Conservation (phyloP, 2,888 invertebrate genomes). For the Synanthedon vespiformis region DNA sequence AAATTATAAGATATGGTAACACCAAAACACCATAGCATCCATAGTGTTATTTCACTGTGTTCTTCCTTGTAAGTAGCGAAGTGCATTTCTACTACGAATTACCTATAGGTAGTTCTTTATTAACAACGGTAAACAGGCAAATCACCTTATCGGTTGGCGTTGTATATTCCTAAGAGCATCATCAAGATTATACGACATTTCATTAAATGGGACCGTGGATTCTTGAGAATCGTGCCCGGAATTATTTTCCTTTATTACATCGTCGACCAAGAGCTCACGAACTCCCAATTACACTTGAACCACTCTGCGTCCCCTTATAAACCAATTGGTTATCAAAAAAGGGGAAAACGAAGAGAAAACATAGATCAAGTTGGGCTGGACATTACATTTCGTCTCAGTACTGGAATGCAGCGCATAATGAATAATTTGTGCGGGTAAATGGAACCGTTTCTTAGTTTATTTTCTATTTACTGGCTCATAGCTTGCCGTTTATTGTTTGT, state of each 20-base stretch:
- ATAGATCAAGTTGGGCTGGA: not conserved
- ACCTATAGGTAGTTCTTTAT: too few relatives aligned
- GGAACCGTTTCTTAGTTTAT: not conserved
- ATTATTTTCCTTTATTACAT: conserved; percentile 16
- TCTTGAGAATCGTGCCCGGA: conserved; percentile 15
- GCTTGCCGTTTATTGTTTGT: too few relatives aligned
- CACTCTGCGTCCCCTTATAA: not conserved
- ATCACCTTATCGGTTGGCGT: too few relatives aligned
- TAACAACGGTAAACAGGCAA: too few relatives aligned
- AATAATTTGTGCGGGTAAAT: conserved; percentile 11
- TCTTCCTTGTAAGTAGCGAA: too few relatives aligned
- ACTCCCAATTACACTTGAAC: not conserved
- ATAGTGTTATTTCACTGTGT: too few relatives aligned
- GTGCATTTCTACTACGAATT: too few relatives aligned
- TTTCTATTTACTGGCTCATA: not conserved
- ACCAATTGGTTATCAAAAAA: not conserved
- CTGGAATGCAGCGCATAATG: conserved; percentile 13
- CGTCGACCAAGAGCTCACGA: not conserved
- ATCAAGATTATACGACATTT: not conserved
- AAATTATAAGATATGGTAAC: too few relatives aligned
- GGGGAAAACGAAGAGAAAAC: not conserved
- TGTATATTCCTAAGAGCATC: too few relatives aligned
- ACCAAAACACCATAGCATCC: too few relatives aligned
- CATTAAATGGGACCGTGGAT: conserved; percentile 6
- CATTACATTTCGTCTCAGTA: conserved; percentile 2